Conservation (phyloP, 2,797 vertebrate species). For the Syncerus caffer region DNA sequence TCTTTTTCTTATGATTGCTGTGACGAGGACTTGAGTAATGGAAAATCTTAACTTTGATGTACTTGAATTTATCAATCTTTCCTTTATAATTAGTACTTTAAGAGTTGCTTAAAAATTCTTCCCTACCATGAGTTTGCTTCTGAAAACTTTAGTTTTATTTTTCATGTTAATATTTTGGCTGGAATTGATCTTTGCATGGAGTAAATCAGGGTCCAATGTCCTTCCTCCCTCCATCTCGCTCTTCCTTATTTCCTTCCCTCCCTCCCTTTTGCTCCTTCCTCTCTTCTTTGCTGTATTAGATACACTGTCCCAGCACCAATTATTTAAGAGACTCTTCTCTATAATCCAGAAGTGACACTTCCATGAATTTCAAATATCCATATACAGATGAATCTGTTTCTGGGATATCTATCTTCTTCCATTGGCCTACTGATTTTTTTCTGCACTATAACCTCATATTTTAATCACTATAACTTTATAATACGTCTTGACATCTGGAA, state of each 20-base stretch:
- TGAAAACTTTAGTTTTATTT: background rate
- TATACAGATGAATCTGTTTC: background rate
- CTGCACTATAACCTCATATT: background rate
- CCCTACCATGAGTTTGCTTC: background rate
- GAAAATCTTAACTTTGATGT: background rate
- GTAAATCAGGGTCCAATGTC: background rate
- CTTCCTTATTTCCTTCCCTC: background rate
- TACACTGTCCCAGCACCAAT: background rate
- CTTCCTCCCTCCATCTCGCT: background rate
- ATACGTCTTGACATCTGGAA: background rate
- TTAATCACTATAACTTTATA: background rate
- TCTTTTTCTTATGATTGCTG: background rate
- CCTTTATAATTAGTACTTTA: background rate
- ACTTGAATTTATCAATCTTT: background rate
- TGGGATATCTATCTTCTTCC: background rate
- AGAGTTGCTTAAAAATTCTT: background rate
- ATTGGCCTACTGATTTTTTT: background rate
- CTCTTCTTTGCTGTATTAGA: background rate
- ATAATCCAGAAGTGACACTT: background rate
- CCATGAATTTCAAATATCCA: background rate
- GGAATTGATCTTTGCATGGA: background rate
- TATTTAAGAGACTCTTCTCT: background rate
- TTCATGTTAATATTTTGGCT: background rate
- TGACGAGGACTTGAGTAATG: background rate
- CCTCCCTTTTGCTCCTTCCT: too few relatives aligned